phyloP scores from a whole-genome alignment of 1,140 invertebrate species.

The Bombus waltoni region DNA sequence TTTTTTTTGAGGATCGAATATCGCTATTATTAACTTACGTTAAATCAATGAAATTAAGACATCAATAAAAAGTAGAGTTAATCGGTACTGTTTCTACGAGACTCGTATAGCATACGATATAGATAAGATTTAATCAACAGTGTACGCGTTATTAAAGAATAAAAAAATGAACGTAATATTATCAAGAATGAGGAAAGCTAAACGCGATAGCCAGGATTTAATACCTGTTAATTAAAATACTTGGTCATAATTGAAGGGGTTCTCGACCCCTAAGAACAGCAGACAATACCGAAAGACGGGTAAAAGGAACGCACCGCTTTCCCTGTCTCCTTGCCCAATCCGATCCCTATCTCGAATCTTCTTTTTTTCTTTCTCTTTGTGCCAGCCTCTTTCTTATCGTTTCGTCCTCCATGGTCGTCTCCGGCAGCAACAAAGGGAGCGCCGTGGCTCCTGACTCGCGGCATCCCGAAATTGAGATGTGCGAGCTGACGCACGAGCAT shows the following conservation, averaged over 20 bases:
- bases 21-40: no score
- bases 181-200: background rate
- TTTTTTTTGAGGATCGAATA: no score
- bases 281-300: slow-evolving; percentile 28
- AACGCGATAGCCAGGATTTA: background rate
- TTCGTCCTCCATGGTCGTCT: slow-evolving; percentile 39
- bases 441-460: slow-evolving; percentile 57
- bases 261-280: slow-evolving; percentile 3
- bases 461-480: slow-evolving; percentile 70
- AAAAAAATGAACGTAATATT: background rate
- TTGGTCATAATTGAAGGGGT: slow-evolving; percentile 30
- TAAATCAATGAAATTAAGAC: background rate
- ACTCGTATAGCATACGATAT: background rate
- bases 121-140: background rate
- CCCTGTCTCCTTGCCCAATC: slow-evolving; percentile 28
- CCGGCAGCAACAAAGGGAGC: slow-evolving; percentile 52
- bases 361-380: slow-evolving; percentile 7
- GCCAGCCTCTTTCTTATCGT: slow-evolving; percentile 50
- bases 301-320: slow-evolving; percentile 35
- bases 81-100: background rate
- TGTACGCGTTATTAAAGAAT: background rate
- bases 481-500: slow-evolving; percentile 68
- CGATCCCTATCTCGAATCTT: slow-evolving; percentile 47
- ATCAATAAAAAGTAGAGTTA: background rate
- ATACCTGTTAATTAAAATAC: slow-evolving; percentile 51